These are phyloP conservation scores for Drosophila neocordata DNA, from an alignment of 1,140 invertebrate genomes.

Conservation along the genomic window DNA sequence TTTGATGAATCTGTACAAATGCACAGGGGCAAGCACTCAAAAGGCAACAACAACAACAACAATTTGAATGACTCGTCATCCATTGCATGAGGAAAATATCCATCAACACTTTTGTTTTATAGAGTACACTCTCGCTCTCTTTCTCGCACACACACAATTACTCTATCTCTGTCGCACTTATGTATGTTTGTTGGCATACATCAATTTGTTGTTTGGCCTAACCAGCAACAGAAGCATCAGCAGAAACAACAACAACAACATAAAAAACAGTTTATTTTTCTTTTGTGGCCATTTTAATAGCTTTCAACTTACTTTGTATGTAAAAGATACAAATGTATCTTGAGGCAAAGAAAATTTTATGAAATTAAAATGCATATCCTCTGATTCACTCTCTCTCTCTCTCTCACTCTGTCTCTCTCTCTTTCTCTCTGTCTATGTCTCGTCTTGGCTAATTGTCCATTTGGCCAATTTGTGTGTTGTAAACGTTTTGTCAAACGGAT, in stretches of 20 bases:
- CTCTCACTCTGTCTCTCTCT: not conserved
- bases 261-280: slow-evolving; percentile 68
- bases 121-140: slow-evolving; percentile 36
- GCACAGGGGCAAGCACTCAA: slow-evolving; percentile 57
- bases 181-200: slow-evolving; percentile 68
- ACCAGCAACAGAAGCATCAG: slow-evolving; percentile 38
- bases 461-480: slow-evolving; percentile 56
- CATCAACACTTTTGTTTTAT: slow-evolving; percentile 79
- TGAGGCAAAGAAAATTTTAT: slow-evolving; percentile 52
- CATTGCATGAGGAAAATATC: slow-evolving; percentile 73
- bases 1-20: slow-evolving; percentile 79
- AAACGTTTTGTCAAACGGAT: slow-evolving; percentile 80
- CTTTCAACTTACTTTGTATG: slow-evolving; percentile 70
- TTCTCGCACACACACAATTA: not conserved
- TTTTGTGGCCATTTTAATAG: slow-evolving; percentile 73
- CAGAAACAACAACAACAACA: slow-evolving; percentile 40
- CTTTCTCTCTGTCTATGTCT: not conserved
- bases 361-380: slow-evolving; percentile 61
- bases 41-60: slow-evolving; percentile 46
- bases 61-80: slow-evolving; percentile 65
- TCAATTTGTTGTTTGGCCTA: slow-evolving; percentile 74
- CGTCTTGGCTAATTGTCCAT: slow-evolving; percentile 33
- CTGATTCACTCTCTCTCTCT: slow-evolving; percentile 14
- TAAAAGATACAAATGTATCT: slow-evolving; percentile 64
- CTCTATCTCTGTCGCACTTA: not conserved